Base-by-base conservation (phyloP, 1,140 invertebrate genomes). In the Homarus americanus region DNA sequence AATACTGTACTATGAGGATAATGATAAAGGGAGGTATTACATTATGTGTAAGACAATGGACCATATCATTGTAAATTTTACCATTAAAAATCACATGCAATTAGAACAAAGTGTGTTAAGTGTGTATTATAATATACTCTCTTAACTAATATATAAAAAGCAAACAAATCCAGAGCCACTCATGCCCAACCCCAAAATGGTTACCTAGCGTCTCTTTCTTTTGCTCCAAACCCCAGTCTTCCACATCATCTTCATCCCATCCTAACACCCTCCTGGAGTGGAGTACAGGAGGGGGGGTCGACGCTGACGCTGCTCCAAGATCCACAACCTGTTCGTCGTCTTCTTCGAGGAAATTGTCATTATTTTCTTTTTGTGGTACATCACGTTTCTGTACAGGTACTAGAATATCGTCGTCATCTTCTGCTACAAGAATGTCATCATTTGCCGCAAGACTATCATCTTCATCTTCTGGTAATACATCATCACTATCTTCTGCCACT, bases 231-330 rank as follows among this genome's bases (percentile, higher is more conserved):
- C 73, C 88, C 88, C 88, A 90, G 88, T 83, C 88, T 63, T 90
- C 88, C 40, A 53, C 88, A 32, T 83, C 88, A 58, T 90, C 88
- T 53, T 83, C 80, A 78, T 90, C 88, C 88, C 88, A 90, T n/a
- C 66, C 83, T 53, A 85, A 53, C 17, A 76, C 28, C 41, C 40
- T 53, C n/a, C 87, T 73, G 66, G 69, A 36, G 32, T 34, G 63
- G 32, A 49, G n/a, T 40, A 38, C n/a, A 72, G 73, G 41, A 40
- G 32, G 28, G 69, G 69, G 34, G 38, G 24, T n/a, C 28, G 83
- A 66, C 49, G 76, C 40, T 78, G 58, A 34, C 40, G 53, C 53
- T 83, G 32, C 69, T 86, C 40, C 80, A 63, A 40, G 20, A 40
- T 87, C 84, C 40, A 32, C 40, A 32, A 17, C 28, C 40, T 72